Evolutionary conservation across 2,797 vertebrate species (phyloP).

Genomic region (Champsocephalus esox): DNA sequence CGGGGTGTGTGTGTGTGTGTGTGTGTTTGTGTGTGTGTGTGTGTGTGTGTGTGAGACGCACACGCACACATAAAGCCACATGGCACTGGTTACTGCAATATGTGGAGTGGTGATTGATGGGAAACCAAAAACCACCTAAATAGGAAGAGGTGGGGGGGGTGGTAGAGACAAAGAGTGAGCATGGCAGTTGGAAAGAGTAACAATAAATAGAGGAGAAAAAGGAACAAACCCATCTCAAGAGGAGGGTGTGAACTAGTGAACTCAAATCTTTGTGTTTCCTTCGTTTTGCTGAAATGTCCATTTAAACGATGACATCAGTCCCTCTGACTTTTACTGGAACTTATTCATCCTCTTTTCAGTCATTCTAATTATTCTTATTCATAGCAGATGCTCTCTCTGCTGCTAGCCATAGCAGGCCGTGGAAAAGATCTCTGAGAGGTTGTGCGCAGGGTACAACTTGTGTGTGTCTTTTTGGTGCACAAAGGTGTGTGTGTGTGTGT

Average conservation of each 20-base stretch:
- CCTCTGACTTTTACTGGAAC: slow-evolving; percentile 52
- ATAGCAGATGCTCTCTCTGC: slow-evolving; percentile 62
- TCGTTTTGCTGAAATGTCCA: slow-evolving; percentile 9
- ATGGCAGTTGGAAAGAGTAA: slow-evolving; percentile 12
- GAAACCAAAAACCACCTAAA: slow-evolving; percentile 78
- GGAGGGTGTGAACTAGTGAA: slow-evolving; percentile 27
- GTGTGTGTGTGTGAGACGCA: too few species aligned
- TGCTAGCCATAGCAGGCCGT: slow-evolving; percentile 70
- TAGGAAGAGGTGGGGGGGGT: slow-evolving; percentile 27
- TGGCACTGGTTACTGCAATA: slow-evolving; percentile 78
- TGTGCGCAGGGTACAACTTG: slow-evolving; percentile 29
- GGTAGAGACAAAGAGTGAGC: slow-evolving; percentile 27
- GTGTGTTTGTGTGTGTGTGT: too few species aligned
- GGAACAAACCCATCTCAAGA: slow-evolving; percentile 1
- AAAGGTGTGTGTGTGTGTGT: neutral
- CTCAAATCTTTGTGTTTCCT: slow-evolving; percentile 2
- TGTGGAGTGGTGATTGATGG: slow-evolving; percentile 75
- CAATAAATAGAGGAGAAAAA: neutral
- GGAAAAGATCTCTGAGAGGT: slow-evolving; percentile 54
- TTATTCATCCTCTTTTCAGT: slow-evolving; percentile 51
- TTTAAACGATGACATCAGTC: slow-evolving; percentile 30
- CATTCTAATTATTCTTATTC: slow-evolving; percentile 61
- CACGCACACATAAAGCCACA: slow-evolving; percentile 51
- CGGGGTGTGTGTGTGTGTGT: too few species aligned
- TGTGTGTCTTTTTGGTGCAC: slow-evolving; percentile 21